Evolutionary conservation across 92 coral and sea anemone genomes (phyloP), one percentile per base, ranked within the genome.

Genomic region (Actinostola sp.): DNA sequence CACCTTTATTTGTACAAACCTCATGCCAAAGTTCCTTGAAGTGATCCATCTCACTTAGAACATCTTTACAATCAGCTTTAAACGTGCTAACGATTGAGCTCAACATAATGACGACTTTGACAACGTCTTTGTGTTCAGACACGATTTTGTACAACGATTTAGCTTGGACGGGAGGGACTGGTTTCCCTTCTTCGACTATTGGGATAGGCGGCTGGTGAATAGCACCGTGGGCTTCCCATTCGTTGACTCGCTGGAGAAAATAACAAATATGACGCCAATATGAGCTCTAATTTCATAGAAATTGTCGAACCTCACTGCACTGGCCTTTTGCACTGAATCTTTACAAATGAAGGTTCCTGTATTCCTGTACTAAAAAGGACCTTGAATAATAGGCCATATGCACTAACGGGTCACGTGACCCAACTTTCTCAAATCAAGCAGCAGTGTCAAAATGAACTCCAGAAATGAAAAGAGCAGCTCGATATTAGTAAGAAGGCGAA

Each of bases 171-270:
- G 98, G 98, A 64, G 98, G 97, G 28, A 88, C 75, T 23, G 96
- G 97, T 65, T 94, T 94, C 42, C 98, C 98, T 84, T 94, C 98
- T 45, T 94, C 98, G 14, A 92, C 98, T 20, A 94, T 97, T 21
- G 96, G 91, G 16, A 89, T 55, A 14, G 97, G 97, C 11, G 98
- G 97, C 77, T 91, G 96, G 75, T 94, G 98, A 58, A 94, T 94
- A 29, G 89, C 31, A 28, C 91, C 91, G 63, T 94, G 98, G 32
- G 86, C 66, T 76, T 82, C 81, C 98, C 98, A 94, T 66, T 94
- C 97, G 38, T 91, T 82, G 38, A 94, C 91, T 69, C 77, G 85
- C 90, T 91, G 55, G n/a, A 8, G 84, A 17, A 17, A 66, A 31
- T 24, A 11, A 65, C 23, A 35, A 48, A 53, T 31, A 27, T 7